Evolutionary conservation across 2,113 vertebrate genomes (phyloP), one percentile per base, ranked within the genome.

Genomic region (Apus apus): DNA sequence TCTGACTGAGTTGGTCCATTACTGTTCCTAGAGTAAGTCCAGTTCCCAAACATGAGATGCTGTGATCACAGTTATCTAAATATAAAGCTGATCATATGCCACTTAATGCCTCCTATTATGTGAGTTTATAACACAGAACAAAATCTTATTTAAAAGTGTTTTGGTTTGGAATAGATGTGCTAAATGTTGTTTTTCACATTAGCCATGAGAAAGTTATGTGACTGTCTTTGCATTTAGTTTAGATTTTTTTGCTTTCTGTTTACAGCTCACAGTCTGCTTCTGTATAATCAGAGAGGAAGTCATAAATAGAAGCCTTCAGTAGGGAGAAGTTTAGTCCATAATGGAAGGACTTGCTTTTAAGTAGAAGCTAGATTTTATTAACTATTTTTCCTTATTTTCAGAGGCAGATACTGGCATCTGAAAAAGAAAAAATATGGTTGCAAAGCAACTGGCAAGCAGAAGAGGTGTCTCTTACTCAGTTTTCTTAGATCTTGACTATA

Each of bases 161-260:
- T 95, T 79, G 17, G 5, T 95, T 96, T 90, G 74, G 77, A 89
- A 57, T 64, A 51, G 36, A 70, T 76, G 54, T 57, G 53, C 65
- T 93, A 57, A 80, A 73, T 61, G 27, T 46, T 82, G 26, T 74
- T 87, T 83, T 94, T 93, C 66, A 45, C n/a, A 57, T 76, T 78
- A 88, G 38, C 43, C 26, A 70, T 26, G 29, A 74, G 72, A 61
- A 67, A 45, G 30, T 43, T 51, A 51, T 32, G 45, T n/a, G 62
- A 18, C 46, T 60, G 6, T 74, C 68, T 81, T 25, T 60, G 43
- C 56, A 61, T 86, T 77, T 74, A 40, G 54, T 84, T 65, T 57
- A 90, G 75, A 92, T 84, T 38, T 87, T 48, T 85, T 73, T 75
- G 64, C 56, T 73, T 83, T 90, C 72, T 85, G 60, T 87, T 87